Evolutionary conservation across 2,797 vertebrate genomes (phyloP).

Genomic region (Sternarchorhynchus goeldii): DNA sequence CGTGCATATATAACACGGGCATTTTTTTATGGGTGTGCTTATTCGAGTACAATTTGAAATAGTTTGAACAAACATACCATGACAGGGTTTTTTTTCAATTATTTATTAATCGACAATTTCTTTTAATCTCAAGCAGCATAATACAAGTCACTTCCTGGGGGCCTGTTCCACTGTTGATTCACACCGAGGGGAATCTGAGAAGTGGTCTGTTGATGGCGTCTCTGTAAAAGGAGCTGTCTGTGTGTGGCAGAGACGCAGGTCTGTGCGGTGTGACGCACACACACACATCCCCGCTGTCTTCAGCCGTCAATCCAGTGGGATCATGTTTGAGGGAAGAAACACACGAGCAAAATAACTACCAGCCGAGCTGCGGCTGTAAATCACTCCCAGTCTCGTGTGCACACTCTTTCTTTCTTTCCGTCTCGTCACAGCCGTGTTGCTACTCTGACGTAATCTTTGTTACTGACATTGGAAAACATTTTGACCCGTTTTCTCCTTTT

Average conservation of each 20-base stretch:
- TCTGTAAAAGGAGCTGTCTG: not conserved
- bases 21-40: too few relatives aligned
- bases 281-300: not conserved
- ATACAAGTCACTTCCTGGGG: not conserved
- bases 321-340: not conserved
- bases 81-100: too few relatives aligned
- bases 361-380: conserved; percentile 17
- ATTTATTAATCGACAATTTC: too few relatives aligned
- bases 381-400: not conserved
- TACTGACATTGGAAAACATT: not conserved
- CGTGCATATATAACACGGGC: too few relatives aligned
- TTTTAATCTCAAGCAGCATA: too few relatives aligned
- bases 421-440: too few relatives aligned
- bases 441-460: too few relatives aligned
- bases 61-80: too few relatives aligned
- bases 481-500: not conserved
- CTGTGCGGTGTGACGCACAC: not conserved
- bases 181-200: not conserved
- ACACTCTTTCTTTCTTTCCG: too few relatives aligned
- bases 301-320: not conserved
- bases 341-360: not conserved
- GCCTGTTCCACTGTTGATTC: not conserved
- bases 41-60: too few relatives aligned
- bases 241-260: not conserved
- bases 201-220: not conserved